phyloP scores from a whole-genome alignment of 1,140 invertebrate genomes.

The Mycetomoellerius zeteki region DNA sequence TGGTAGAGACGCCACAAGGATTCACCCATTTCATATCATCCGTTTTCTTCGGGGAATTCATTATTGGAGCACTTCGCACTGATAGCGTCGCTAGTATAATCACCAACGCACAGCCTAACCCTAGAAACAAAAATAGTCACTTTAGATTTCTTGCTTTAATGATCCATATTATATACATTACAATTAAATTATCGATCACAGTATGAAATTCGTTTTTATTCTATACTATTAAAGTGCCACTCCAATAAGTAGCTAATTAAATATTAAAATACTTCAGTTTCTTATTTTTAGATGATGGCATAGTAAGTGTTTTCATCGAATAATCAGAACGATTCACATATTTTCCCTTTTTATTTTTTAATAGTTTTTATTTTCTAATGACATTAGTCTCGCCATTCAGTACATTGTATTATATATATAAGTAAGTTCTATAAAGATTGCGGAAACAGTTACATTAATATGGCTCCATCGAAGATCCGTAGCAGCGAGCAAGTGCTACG shows the following conservation, averaged over 20 bases:
- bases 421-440: background rate
- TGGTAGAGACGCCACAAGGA: conserved; percentile 85
- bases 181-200: background rate
- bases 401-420: background rate
- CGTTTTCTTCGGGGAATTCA: conserved; percentile 78
- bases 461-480: background rate
- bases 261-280: background rate
- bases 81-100: conserved; percentile 79
- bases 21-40: conserved; percentile 86
- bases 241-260: background rate
- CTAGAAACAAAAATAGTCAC: conserved; percentile 75
- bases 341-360: background rate
- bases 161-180: background rate
- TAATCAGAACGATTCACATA: background rate
- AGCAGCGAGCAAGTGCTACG: background rate
- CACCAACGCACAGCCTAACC: conserved; percentile 82
- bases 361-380: background rate
- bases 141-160: background rate
- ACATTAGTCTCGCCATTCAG: background rate
- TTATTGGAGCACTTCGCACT: conserved; percentile 82
- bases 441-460: conserved; percentile 26
- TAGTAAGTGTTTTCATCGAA: background rate
- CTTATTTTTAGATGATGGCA: background rate
- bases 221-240: background rate
- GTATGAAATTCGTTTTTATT: background rate